A percentile compares a stretch with the other conserved stretches of the same genome.
phyloP scores from a whole-genome alignment of 2,113 vertebrate species.

The Hypanus sabinus region DNA sequence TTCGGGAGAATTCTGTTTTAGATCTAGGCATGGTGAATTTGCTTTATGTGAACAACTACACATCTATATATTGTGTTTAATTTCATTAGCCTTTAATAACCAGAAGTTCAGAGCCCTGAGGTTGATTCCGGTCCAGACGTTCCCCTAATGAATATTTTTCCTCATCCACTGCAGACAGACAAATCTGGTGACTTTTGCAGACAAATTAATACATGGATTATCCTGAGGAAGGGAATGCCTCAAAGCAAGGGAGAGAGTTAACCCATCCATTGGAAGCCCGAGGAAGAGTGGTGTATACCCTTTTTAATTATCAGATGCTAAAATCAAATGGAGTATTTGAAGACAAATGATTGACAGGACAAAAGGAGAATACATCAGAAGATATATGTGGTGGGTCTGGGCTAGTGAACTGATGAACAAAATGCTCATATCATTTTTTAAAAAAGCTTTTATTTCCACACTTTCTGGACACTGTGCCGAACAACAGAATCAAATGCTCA shows the following conservation, averaged over 20 bases:
- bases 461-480: neutral
- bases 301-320: neutral
- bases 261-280: neutral
- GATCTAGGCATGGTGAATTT: neutral
- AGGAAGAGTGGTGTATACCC: neutral
- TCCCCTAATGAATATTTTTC: neutral
- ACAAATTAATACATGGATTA: neutral
- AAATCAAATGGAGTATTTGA: neutral
- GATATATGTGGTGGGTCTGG: neutral
- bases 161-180: neutral
- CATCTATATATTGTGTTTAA: conserved; percentile 1
- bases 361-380: neutral
- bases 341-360: neutral
- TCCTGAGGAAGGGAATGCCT: neutral
- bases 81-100: conserved; percentile 14
- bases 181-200: neutral
- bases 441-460: neutral
- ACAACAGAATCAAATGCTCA: neutral
- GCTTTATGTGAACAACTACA: neutral
- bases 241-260: neutral
- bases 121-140: neutral
- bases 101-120: neutral
- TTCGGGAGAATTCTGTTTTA: conserved; percentile 6
- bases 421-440: neutral
- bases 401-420: neutral